A percentile compares a stretch with the other conserved stretches of the same genome.
These are phyloP conservation scores for Monomorium pharaonis DNA, from an alignment of 1,140 invertebrate species.

Conservation along the genomic window DNA sequence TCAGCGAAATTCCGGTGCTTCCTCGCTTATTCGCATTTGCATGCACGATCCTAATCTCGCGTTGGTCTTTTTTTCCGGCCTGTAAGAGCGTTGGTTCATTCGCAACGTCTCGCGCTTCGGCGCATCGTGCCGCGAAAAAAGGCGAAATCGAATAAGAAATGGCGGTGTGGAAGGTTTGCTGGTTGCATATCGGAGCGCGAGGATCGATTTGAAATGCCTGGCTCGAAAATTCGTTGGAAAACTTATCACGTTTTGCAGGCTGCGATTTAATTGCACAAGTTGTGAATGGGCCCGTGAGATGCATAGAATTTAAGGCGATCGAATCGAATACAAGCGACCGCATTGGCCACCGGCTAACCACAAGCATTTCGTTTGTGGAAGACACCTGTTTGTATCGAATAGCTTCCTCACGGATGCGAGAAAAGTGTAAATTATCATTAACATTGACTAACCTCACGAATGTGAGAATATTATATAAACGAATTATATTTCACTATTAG, in stretches of 20 bases:
- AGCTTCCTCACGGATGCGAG: background rate
- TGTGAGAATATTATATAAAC: too few relatives aligned
- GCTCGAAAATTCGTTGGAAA: slow-evolving; percentile 12
- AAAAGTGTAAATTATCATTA: slow-evolving; percentile 29
- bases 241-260: slow-evolving; percentile 25
- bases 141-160: slow-evolving; percentile 23
- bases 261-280: slow-evolving; percentile 47
- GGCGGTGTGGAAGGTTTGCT: background rate
- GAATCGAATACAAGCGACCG: slow-evolving; percentile 30
- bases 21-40: slow-evolving; percentile 47
- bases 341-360: slow-evolving; percentile 24
- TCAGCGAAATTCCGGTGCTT: slow-evolving; percentile 37
- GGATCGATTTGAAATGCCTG: slow-evolving; percentile 11
- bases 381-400: slow-evolving; percentile 35
- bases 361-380: slow-evolving; percentile 50
- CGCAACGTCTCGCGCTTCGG: slow-evolving; percentile 39
- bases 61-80: slow-evolving; percentile 18
- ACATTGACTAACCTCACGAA: background rate
- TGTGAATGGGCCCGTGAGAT: slow-evolving; percentile 21
- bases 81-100: slow-evolving; percentile 55
- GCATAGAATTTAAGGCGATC: slow-evolving; percentile 33
- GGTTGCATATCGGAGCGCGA: slow-evolving; percentile 14
- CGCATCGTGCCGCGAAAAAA: slow-evolving; percentile 35
- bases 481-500: background rate
- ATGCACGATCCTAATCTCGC: slow-evolving; percentile 57